Conservation (phyloP, 2,888 invertebrate genomes). For the Amiota communis region DNA sequence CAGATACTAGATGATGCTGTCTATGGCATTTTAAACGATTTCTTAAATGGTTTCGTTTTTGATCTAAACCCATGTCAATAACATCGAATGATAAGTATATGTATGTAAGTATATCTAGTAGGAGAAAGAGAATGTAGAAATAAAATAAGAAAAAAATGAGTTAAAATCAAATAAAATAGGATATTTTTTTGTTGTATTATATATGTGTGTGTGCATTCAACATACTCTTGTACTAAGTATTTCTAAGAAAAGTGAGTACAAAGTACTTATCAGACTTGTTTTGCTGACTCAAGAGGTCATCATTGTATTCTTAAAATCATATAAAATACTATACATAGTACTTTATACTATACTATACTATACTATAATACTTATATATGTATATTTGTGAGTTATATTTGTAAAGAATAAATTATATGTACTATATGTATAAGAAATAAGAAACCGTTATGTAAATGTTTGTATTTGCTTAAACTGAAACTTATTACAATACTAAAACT, state of each 20-base stretch:
- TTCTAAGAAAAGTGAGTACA: neutral
- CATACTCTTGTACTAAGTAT: neutral
- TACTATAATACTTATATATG: neutral
- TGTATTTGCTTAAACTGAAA: too few relatives aligned
- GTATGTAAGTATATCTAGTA: too few relatives aligned
- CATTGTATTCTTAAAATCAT: too few relatives aligned
- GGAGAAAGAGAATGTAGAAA: neutral
- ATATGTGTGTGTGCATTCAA: too few relatives aligned
- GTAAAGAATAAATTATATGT: too few relatives aligned
- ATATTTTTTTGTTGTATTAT: too few relatives aligned
- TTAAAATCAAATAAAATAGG: neutral
- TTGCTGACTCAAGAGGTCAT: too few relatives aligned
- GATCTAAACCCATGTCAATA: conserved; percentile 13
- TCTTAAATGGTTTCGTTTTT: conserved; percentile 11
- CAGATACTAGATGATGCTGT: neutral
- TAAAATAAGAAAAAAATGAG: neutral
- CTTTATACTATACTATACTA: too few relatives aligned
- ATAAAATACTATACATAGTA: too few relatives aligned
- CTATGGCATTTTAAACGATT: conserved; percentile 19
- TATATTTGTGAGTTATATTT: neutral
- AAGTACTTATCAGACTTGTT: neutral
- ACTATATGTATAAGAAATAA: too few relatives aligned
- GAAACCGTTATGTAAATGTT: too few relatives aligned
- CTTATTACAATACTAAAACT: too few relatives aligned
- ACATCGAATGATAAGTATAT: conserved; percentile 4